phyloP scores from a whole-genome alignment of 2,888 invertebrate genomes.

The Argyresthia goedartella region DNA sequence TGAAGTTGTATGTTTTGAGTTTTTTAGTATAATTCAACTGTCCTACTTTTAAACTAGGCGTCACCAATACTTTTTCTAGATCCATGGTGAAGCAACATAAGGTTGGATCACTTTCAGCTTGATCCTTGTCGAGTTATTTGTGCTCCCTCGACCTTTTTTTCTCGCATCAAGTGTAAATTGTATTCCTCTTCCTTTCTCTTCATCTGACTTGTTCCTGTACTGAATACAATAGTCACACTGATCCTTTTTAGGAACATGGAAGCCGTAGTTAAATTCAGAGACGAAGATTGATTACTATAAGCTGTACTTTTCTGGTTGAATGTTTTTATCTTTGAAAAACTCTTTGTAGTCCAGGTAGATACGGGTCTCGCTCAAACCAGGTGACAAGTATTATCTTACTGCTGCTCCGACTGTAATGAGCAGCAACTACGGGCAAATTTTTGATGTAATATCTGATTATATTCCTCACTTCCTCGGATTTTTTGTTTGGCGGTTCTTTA shows the following conservation, averaged over 20 bases:
- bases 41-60: neutral
- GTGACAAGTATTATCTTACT: slow-evolving; percentile 7
- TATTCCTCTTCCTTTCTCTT: slow-evolving; percentile 6
- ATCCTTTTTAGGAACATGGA: slow-evolving; percentile 11
- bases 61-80: slow-evolving; percentile 3
- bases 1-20: slow-evolving; percentile 3
- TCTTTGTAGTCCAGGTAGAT: slow-evolving; percentile 10
- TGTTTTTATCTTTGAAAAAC: slow-evolving; percentile 8
- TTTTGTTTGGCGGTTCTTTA: slow-evolving; percentile 5
- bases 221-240: slow-evolving; percentile 10
- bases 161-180: slow-evolving; percentile 2
- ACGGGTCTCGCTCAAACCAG: slow-evolving; percentile 8
- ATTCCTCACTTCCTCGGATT: slow-evolving; percentile 5
- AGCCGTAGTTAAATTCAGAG: slow-evolving; percentile 11
- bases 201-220: slow-evolving; percentile 5
- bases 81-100: slow-evolving; percentile 3
- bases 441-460: slow-evolving; percentile 4
- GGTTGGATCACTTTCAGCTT: neutral
- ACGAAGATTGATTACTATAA: slow-evolving; percentile 10
- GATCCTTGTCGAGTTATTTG: slow-evolving; percentile 1
- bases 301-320: slow-evolving; percentile 7
- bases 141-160: slow-evolving; percentile 2
- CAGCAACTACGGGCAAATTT: neutral
- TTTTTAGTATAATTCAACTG: neutral
- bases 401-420: neutral